phyloP scores from a whole-genome alignment of 1,140 invertebrate species.

The Drosophila auraria region DNA sequence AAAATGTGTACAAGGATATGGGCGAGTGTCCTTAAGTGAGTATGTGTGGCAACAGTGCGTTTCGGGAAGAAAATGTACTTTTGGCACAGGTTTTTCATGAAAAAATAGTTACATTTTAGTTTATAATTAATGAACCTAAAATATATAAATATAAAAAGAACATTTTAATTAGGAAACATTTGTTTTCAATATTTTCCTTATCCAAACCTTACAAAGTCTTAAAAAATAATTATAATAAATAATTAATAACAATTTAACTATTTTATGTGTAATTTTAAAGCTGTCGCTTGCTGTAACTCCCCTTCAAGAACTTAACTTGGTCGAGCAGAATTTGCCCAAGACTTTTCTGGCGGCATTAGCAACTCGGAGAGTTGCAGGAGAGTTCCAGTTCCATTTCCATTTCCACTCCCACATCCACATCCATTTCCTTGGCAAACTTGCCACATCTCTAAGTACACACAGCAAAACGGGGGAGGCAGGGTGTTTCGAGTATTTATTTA shows the following conservation, averaged over 20 bases:
- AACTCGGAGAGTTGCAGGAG: conserved; percentile 22
- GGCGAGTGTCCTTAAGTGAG: conserved; percentile 28
- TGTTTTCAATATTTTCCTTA: no score
- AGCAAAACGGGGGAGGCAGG: neutral
- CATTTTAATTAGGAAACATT: no score
- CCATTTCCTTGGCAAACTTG: conserved; percentile 39
- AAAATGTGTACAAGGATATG: conserved; percentile 64
- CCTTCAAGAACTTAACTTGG: conserved; percentile 35
- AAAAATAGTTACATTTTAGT: no score
- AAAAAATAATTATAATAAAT: no score
- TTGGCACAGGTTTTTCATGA: no score
- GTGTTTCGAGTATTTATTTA: conserved; percentile 67
- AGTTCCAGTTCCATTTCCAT: conserved; percentile 29
- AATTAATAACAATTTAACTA: neutral
- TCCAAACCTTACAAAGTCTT: no score
- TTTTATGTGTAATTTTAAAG: neutral
- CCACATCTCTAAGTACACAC: conserved; percentile 39
- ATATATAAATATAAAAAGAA: no score
- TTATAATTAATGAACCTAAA: no score
- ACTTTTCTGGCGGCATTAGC: conserved; percentile 64
- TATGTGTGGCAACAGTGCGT: neutral
- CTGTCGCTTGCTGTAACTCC: conserved; percentile 7
- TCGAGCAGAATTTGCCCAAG: conserved; percentile 63
- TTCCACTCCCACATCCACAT: conserved; percentile 29
- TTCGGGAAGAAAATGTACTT: neutral